Evolutionary conservation across 2,888 invertebrate genomes (phyloP), one percentile per base, ranked within the genome.

Genomic region (Malthinus seriepunctatus): DNA sequence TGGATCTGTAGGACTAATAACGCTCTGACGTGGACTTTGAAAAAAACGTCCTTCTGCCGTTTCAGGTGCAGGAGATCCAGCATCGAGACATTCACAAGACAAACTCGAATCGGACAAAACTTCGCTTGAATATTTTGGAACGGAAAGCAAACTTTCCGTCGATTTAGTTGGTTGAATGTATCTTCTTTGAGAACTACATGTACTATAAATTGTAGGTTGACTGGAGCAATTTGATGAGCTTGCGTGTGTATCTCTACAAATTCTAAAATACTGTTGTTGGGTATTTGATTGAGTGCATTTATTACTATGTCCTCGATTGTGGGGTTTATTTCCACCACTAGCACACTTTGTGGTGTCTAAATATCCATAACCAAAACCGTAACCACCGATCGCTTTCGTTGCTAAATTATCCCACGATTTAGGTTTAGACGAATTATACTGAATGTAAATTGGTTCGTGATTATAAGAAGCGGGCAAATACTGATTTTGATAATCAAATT

Each of bases 331-430:
- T 55, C 76, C 79, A 9, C 77, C 71, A 1, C 81, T 79, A 14
- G 78, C 81, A 53, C 65, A 68, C 64, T 57, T 68, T 38, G 65
- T 62, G 0, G 89, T 88, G 69, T 91, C 91, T 52, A 91, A 78
- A 70, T 91, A 93, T 6, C 92, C 93, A 70, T 92, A 93, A 66
- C 93, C 93, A 69, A 91, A 93, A 2, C 92, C 91, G 66, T 93
- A 93, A 0, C 92, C 93, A 0, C 92, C 91, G 65, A 91, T 88
- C 0, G 90, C 89, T 79, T 92, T 93, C 1, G 91, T 91, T 0
- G 93, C 89, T 52, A 94, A 79, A 77, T 93, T 93, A 73, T 93
- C 93, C 93, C 93, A 93, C 0, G 93, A 93, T 75, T 93, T 93
- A 0, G 93, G 93, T 72, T 93, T 94, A 0, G 76, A 77, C 1